phyloP scores from a whole-genome alignment of 1,140 invertebrate species.

The Aphelinus atriplicis region DNA sequence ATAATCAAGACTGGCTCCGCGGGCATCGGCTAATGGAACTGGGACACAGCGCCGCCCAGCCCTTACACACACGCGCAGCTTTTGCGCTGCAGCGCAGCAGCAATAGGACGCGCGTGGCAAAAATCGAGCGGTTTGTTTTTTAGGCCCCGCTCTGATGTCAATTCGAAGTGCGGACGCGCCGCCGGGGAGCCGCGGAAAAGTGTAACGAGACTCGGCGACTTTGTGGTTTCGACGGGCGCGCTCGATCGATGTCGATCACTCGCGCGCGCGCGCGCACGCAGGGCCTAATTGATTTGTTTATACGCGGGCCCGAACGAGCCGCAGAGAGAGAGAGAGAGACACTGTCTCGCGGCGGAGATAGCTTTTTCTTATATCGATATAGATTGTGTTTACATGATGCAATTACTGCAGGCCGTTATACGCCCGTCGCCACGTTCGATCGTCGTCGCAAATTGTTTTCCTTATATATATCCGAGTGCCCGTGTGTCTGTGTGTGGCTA shows the following conservation, averaged over 20 bases:
- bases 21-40: constrained; percentile 38
- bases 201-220: constrained; percentile 18
- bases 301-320: not conserved
- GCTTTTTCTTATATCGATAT: not conserved
- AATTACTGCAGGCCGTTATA: constrained; percentile 2
- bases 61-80: constrained; percentile 27
- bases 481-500: too few relatives aligned
- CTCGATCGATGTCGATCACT: constrained; percentile 6
- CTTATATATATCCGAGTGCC: not conserved
- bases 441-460: constrained; percentile 10
- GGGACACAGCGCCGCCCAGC: constrained; percentile 36
- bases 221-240: not conserved
- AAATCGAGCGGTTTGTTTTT: too few relatives aligned
- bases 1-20: constrained; percentile 30
- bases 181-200: not conserved
- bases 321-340: not conserved
- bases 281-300: constrained; percentile 31
- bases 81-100: too few relatives aligned
- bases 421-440: too few relatives aligned
- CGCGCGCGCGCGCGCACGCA: not conserved
- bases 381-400: constrained; percentile 12
- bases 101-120: too few relatives aligned
- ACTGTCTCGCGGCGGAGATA: not conserved
- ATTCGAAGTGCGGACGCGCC: too few relatives aligned
- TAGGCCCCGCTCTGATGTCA: too few relatives aligned